phyloP scores from a whole-genome alignment of 2,888 invertebrate genomes.

The Pseudococcus jackbeardsleyi region DNA sequence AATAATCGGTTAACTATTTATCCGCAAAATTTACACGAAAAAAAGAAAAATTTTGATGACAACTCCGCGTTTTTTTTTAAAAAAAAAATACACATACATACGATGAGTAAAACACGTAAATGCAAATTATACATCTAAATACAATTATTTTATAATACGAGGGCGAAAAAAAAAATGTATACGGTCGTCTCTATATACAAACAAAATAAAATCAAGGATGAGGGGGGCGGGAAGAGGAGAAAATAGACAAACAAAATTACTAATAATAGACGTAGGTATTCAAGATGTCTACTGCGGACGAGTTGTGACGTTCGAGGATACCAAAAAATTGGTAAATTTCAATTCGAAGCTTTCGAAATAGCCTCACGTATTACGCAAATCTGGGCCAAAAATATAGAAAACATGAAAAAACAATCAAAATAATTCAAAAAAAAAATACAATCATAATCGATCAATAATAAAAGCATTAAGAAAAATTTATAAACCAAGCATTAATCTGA shows the following conservation, averaged over 20 bases:
- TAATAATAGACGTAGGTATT: background rate
- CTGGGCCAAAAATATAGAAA: background rate
- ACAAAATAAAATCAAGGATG: background rate
- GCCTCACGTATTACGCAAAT: background rate
- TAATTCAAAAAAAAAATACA: background rate
- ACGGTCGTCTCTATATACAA: conserved; percentile 50
- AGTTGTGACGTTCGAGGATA: background rate
- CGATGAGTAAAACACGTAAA: conserved; percentile 57
- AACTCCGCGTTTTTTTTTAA: background rate
- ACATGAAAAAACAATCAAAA: background rate
- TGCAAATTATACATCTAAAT: conserved; percentile 61
- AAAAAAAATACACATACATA: background rate
- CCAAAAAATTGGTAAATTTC: background rate
- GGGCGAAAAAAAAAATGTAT: conserved; percentile 2
- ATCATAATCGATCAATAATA: background rate
- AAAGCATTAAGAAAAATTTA: background rate
- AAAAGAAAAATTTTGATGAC: conserved; percentile 49
- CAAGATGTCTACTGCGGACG: conserved; percentile 1
- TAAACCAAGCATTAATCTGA: too few relatives aligned
- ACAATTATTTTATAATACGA: background rate
- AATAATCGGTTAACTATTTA: conserved; percentile 34
- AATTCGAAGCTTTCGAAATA: background rate
- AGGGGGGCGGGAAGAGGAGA: background rate
- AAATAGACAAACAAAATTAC: background rate
- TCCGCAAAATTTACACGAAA: conserved; percentile 14